Conservation (phyloP, 2,888 invertebrate genomes). For the Ennomos fuscantarius region DNA sequence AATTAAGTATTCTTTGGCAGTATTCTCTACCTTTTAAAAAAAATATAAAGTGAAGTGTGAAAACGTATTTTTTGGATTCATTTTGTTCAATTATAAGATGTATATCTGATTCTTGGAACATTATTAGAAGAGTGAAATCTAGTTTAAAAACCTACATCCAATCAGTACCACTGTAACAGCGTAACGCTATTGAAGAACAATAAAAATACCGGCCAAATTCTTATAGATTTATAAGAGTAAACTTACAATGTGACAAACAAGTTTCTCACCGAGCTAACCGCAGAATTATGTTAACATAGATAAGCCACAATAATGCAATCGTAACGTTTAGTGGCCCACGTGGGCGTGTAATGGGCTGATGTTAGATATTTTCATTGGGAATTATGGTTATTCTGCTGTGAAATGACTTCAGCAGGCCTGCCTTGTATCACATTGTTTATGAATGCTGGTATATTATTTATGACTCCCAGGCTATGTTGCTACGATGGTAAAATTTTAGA, state of each 20-base stretch:
- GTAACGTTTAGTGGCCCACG: constrained; percentile 49
- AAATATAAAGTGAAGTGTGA: no score
- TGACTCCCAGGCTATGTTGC: background rate
- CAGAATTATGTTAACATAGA: constrained; percentile 43
- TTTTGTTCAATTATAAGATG: no score
- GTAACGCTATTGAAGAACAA: no score
- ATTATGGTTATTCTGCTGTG: constrained; percentile 46
- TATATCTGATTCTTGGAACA: no score
- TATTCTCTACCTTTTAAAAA: no score
- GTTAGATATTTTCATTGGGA: constrained; percentile 59
- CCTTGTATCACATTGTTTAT: constrained; percentile 25
- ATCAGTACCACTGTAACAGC: no score
- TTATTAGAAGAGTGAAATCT: no score
- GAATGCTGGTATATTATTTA: constrained; percentile 5
- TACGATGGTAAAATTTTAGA: background rate
- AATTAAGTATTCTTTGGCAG: no score
- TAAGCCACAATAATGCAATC: constrained; percentile 45
- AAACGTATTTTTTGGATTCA: no score
- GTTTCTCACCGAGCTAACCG: constrained; percentile 27
- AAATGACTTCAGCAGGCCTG: constrained; percentile 24
- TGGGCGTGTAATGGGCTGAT: constrained; percentile 62
- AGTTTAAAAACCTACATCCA: no score
- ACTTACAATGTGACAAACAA: constrained; percentile 28
- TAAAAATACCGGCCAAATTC: constrained; percentile 2
- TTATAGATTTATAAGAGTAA: constrained; percentile 25